phyloP scores from a whole-genome alignment of 2,888 invertebrate genomes.

The Caenorhabditis panamensis region DNA sequence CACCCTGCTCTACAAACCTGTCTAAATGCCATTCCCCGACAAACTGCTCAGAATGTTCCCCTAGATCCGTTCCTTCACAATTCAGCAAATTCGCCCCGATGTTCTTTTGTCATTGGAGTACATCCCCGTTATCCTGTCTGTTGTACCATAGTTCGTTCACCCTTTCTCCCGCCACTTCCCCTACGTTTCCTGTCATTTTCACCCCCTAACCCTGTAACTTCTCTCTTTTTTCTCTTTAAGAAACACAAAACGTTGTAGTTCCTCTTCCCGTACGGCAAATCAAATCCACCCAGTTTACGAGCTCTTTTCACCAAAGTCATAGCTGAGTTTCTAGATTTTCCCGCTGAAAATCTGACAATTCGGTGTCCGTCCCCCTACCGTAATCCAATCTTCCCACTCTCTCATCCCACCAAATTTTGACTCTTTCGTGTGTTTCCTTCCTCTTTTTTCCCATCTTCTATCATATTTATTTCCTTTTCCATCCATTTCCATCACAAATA shows the following conservation, averaged over 20 bases:
- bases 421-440: background rate
- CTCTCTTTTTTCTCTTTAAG: constrained; percentile 19
- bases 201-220: background rate
- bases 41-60: background rate
- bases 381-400: background rate
- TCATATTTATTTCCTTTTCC: background rate
- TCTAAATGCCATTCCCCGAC: background rate
- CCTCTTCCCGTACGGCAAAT: background rate
- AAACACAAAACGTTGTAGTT: constrained; percentile 55
- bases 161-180: no score
- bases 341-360: no score
- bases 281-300: background rate
- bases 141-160: background rate
- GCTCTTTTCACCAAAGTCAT: background rate
- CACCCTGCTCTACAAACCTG: constrained; percentile 95
- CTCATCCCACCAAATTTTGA: background rate
- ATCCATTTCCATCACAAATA: background rate
- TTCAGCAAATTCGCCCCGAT: no score
- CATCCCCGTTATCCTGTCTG: no score
- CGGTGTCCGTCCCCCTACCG: no score
- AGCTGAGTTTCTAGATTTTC: no score
- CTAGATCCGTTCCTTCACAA: no score
- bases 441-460: background rate
- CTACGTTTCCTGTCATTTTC: background rate
- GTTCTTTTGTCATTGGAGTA: no score